A percentile compares a stretch with the other conserved stretches of the same genome.
phyloP scores from a whole-genome alignment of 2,797 vertebrate species.

The Threskiornis aethiopicus region DNA sequence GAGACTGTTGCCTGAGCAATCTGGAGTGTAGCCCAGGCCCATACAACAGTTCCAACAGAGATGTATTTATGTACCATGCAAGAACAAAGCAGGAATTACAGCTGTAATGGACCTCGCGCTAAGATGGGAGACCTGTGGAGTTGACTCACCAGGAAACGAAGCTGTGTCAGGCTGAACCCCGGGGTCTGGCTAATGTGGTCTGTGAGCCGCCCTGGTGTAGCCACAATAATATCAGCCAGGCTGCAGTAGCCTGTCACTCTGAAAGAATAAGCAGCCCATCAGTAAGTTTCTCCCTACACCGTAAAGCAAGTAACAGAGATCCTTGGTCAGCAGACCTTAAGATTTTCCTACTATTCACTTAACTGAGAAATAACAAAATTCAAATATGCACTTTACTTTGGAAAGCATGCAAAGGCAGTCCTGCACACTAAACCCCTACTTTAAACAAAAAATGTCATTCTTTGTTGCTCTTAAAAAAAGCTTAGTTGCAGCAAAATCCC shows the following conservation, averaged over 20 bases:
- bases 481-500: not conserved
- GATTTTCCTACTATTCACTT: not conserved
- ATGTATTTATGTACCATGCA: not conserved
- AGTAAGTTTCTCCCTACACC: not conserved
- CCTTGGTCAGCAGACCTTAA: not conserved
- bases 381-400: not conserved
- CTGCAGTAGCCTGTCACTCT: slow-evolving; percentile 75
- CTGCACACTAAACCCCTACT: not conserved
- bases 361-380: not conserved
- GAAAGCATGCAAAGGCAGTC: not conserved
- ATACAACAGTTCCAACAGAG: not conserved
- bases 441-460: not conserved
- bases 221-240: slow-evolving; percentile 91
- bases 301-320: not conserved
- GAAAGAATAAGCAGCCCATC: not conserved
- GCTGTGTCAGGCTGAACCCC: slow-evolving; percentile 84
- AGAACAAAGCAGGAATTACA: not conserved
- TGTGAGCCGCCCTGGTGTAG: slow-evolving; percentile 92
- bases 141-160: slow-evolving; percentile 87
- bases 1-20: not conserved
- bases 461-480: not conserved
- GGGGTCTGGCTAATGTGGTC: slow-evolving; percentile 91
- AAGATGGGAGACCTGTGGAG: not conserved
- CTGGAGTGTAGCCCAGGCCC: not conserved
- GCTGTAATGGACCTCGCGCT: not conserved